A percentile compares a stretch with the other conserved stretches of the same genome.
phyloP scores from a whole-genome alignment of 2,888 invertebrate species.

The Eucriotettix oculatus region DNA sequence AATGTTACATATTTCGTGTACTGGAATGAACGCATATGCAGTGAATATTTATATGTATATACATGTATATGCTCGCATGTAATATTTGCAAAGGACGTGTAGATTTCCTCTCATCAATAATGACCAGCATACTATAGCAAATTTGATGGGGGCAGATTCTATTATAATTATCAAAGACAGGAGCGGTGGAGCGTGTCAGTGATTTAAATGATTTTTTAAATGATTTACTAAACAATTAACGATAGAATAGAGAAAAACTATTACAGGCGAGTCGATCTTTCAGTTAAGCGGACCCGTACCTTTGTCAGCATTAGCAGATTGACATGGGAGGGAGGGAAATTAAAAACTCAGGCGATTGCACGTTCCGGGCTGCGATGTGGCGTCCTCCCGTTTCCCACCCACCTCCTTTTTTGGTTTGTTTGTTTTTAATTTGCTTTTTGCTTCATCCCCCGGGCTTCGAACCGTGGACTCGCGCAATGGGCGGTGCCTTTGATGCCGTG shows the following conservation, averaged over 20 bases:
- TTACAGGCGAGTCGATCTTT: background rate
- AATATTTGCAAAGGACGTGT: too few relatives aligned
- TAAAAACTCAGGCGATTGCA: background rate
- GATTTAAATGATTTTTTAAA: background rate
- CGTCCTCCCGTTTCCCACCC: background rate
- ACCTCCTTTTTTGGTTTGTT: background rate
- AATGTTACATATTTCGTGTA: too few relatives aligned
- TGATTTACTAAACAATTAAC: background rate
- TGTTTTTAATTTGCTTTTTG: background rate
- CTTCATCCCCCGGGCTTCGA: background rate
- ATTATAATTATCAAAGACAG: too few relatives aligned
- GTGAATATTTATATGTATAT: too few relatives aligned
- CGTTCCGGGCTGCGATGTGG: background rate
- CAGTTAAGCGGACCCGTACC: background rate
- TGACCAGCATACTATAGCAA: too few relatives aligned
- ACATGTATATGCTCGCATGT: too few relatives aligned
- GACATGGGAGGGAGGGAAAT: background rate
- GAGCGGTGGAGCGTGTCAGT: too few relatives aligned
- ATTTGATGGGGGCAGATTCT: too few relatives aligned
- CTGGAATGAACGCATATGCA: too few relatives aligned
- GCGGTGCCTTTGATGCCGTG: background rate
- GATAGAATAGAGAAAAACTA: background rate
- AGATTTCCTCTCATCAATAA: too few relatives aligned
- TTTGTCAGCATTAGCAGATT: background rate
- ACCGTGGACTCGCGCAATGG: background rate